A percentile compares a stretch with the other conserved stretches of the same genome.
Conservation (phyloP, 1,140 invertebrate genomes). For the Brachionus rubens region DNA sequence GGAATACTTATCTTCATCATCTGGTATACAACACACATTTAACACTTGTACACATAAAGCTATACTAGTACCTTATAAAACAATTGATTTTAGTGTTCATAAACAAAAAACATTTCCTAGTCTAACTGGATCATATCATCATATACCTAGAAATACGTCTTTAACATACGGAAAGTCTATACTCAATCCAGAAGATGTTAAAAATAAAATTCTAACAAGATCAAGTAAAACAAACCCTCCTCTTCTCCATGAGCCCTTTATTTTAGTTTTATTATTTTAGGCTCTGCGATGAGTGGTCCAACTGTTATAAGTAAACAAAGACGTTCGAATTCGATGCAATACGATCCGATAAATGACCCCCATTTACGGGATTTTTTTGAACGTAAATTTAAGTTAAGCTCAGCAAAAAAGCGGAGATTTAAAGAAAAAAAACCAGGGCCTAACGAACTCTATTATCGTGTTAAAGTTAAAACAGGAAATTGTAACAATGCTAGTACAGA, state of each 20-base stretch:
- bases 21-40: neutral
- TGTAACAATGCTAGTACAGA: conserved; percentile 44
- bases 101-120: conserved; percentile 5
- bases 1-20: conserved; percentile 41
- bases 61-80: conserved; percentile 24
- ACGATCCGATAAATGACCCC: conserved; percentile 57
- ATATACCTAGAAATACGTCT: conserved; percentile 21
- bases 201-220: conserved; percentile 10
- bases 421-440: conserved; percentile 19
- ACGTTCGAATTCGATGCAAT: conserved; percentile 47
- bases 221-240: conserved; percentile 11
- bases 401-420: conserved; percentile 18
- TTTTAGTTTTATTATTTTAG: neutral
- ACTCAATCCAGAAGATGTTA: neutral
- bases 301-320: neutral
- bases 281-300: neutral
- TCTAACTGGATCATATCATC: conserved; percentile 19
- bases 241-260: too few relatives aligned
- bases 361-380: conserved; percentile 58
- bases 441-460: neutral
- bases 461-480: conserved; percentile 37
- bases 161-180: conserved; percentile 12
- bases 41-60: conserved; percentile 16
- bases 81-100: conserved; percentile 7
- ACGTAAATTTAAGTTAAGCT: conserved; percentile 52